phyloP scores from a whole-genome alignment of 37 sponge, comb jelly and placozoan genomes.

The Aphrocallistes beatrix region DNA sequence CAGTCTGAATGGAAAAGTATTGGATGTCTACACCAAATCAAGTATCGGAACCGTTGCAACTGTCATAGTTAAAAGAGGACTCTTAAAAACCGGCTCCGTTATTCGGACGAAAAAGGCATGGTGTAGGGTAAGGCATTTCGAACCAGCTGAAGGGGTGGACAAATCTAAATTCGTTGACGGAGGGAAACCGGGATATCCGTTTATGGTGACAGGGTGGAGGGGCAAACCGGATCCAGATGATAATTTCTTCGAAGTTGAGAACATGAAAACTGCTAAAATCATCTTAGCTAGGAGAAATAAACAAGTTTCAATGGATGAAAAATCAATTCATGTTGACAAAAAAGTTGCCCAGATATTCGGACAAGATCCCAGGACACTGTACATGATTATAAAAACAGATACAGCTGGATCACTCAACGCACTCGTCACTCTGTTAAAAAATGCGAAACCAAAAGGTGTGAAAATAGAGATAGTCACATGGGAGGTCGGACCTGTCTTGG shows the following conservation, averaged over 20 bases:
- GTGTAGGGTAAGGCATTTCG: background rate
- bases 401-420: background rate
- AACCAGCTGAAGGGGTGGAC: background rate
- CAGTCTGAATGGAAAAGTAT: background rate
- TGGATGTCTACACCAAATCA: background rate
- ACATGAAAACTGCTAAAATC: background rate
- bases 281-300: background rate
- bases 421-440: background rate
- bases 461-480: background rate
- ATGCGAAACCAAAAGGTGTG: background rate
- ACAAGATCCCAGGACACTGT: background rate
- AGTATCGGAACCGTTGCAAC: background rate
- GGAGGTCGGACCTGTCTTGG: background rate
- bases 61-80: background rate
- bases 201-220: background rate
- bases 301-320: background rate
- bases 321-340: background rate
- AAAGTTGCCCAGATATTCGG: background rate
- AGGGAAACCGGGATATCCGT: conserved; percentile 3
- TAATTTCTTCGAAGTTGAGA: background rate
- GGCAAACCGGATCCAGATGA: background rate
- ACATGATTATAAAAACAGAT: background rate
- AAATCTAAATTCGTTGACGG: background rate
- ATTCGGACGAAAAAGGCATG: background rate
- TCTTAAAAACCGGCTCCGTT: background rate